phyloP scores from a whole-genome alignment of 2,113 vertebrate genomes.

The Cichladusa arquata region DNA sequence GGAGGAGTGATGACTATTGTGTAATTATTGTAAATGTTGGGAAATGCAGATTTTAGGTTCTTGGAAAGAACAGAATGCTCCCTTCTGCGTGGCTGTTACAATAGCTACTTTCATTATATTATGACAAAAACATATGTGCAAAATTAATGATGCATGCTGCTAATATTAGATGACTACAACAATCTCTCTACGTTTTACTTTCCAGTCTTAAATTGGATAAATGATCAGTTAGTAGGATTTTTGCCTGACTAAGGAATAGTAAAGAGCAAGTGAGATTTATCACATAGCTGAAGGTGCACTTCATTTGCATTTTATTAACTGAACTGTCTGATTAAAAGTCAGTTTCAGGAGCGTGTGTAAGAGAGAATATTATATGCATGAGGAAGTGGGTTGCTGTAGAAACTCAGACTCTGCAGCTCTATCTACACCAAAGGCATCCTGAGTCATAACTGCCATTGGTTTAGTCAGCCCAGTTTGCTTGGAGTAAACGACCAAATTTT shows the following conservation, averaged over 20 bases:
- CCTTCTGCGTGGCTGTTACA: background rate
- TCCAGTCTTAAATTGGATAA: conserved; percentile 10
- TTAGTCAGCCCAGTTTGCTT: background rate
- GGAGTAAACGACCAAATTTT: background rate
- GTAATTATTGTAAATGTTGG: background rate
- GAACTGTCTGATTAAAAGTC: conserved; percentile 39
- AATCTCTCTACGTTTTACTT: background rate
- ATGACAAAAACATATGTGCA: conserved; percentile 2
- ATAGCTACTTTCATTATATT: background rate
- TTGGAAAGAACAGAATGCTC: background rate
- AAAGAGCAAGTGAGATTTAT: conserved; percentile 47
- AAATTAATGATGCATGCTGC: background rate
- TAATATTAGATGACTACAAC: background rate
- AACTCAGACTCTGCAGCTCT: conserved; percentile 32
- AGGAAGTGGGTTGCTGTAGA: conserved; percentile 58
- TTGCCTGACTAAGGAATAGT: conserved; percentile 41
- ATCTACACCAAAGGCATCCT: conserved; percentile 33
- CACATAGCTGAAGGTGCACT: background rate
- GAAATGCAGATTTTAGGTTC: background rate
- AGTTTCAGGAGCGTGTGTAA: background rate
- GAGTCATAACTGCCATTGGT: conserved; percentile 29
- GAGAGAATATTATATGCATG: background rate
- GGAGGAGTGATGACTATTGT: background rate
- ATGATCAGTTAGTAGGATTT: conserved; percentile 13
- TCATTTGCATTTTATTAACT: conserved; percentile 41